Evolutionary conservation across 2,113 vertebrate genomes (phyloP), one percentile per base, ranked within the genome.

Genomic region (Asarcornis scutulata): DNA sequence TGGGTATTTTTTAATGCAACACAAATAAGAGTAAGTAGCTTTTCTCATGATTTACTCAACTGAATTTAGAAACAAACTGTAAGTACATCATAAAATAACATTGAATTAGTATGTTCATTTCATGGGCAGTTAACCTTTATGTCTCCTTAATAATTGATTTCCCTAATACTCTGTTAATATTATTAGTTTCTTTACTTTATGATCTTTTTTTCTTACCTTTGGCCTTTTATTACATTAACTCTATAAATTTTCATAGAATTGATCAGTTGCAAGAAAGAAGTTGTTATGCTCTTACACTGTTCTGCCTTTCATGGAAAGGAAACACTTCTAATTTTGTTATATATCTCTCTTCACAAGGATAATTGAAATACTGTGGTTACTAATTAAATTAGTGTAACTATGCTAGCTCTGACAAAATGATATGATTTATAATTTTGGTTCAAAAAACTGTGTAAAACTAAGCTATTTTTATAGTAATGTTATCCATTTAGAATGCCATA

Each of bases 71-170:
- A 93, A 87, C 40, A 82, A 91, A 88, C 68, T 46, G 73, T 71
- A 42, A 96, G 78, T 69, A 52, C 63, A 86, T 85, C 77, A 85
- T 72, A 83, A 93, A 86, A 86, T 88, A 90, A 87, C 56, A 95
- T 31, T 96, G 88, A 95, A 95, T 96, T 96, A 95, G 42, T 85
- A 89, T 72, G 83, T 77, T 96, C 53, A 96, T 96, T 97, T 97
- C 94, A 97, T 3, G 81, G 93, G 32, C 71, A 92, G 93, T 94
- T 97, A 95, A 89, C 91, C 91, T 96, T 95, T 85, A 94, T 20
- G 22, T 76, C 90, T 87, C 72, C 93, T 88, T 68, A 94, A 88
- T 95, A 96, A 93, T 91, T 89, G 52, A 93, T 93, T 93, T 81
- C 86, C 77, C 89, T 88, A 93, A 91, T 96, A 92, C 74, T 80